Evolutionary conservation across 1,140 invertebrate species (phyloP), one percentile per base, ranked within the genome.

Genomic region (Sinonovacula constricta): DNA sequence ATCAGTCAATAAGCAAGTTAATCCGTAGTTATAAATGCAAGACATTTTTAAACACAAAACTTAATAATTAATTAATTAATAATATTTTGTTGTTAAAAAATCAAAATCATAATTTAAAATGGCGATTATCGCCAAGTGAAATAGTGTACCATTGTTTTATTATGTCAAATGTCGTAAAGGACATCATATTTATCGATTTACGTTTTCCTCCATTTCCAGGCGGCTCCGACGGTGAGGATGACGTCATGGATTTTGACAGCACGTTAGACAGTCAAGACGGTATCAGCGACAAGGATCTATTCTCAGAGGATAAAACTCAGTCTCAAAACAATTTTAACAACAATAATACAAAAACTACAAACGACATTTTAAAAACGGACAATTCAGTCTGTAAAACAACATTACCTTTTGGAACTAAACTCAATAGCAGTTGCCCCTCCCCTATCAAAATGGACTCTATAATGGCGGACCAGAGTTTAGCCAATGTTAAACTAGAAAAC

Each of bases 221-320:
- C 66, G 72, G 72, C 30, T 76, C 72, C 0, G 72, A 76, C 63
- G 70, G 45, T 4, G 72, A 76, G 15, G 72, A 76, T 3, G 72
- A 76, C 34, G 63, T 45, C 3, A 76, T 76, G 72, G 72, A 76
- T 56, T 76, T 76, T 45, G 72, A 76, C 34, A 76, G 72, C 28
- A 76, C 72, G 0, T 30, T 76, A n/a, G 72, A 76, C 18, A 76
- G 72, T 67, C 72, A 76, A 57, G 72, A 76, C 57, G 66, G 66
- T 10, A 24, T 65, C 3, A 62, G 57, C 45, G 72, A 76, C 24
- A 76, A 76, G 30, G 63, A 76, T 54, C 12, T 76, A 18, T 76
- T 66, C 45, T 51, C 28, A 10, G 72, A 76, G 53, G 72, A 76
- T 22, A 76, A 76, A 59, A 65, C 49, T n/a, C 39, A 45, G 39